These are phyloP conservation scores for Oryzias celebensis DNA, from an alignment of 2,113 vertebrate genomes.

Conservation along the genomic window DNA sequence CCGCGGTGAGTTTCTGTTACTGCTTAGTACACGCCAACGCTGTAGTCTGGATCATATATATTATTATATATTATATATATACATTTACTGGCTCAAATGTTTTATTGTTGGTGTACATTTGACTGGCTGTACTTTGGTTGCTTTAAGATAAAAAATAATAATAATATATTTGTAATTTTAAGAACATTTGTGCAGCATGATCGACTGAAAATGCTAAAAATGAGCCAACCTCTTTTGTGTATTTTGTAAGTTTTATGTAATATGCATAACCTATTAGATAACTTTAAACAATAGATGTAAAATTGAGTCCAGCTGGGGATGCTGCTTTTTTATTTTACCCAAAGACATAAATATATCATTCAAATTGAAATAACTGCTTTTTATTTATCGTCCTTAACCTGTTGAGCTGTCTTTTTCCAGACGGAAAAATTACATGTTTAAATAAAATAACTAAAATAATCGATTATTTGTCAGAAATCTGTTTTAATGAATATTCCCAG, in stretches of 20 bases:
- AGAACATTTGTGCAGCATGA: conserved; percentile 26
- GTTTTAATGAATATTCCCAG: not conserved
- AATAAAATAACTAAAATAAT: too few relatives aligned
- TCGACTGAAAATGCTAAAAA: conserved; percentile 17
- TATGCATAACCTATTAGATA: not conserved
- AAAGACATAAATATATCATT: too few relatives aligned
- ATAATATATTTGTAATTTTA: conserved; percentile 7
- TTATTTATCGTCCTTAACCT: conserved; percentile 17
- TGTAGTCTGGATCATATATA: not conserved
- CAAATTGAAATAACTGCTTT: too few relatives aligned
- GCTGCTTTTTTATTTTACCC: not conserved
- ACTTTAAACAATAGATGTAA: too few relatives aligned
- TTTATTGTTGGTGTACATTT: too few relatives aligned
- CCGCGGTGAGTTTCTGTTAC: conserved; percentile 70
- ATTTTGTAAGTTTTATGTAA: conserved; percentile 41
- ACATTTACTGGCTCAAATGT: too few relatives aligned
- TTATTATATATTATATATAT: too few relatives aligned
- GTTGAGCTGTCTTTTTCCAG: conserved; percentile 13
- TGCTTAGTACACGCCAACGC: conserved; percentile 9
- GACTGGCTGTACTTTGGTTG: conserved; percentile 12
- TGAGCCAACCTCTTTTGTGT: conserved; percentile 63
- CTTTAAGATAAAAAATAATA: too few relatives aligned
- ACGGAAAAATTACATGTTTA: too few relatives aligned
- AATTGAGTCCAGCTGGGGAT: conserved; percentile 1
- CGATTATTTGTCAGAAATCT: too few relatives aligned